Evolutionary conservation across 2,888 invertebrate genomes (phyloP), one percentile per base, ranked within the genome.

Genomic region (Thereva nobilitata): DNA sequence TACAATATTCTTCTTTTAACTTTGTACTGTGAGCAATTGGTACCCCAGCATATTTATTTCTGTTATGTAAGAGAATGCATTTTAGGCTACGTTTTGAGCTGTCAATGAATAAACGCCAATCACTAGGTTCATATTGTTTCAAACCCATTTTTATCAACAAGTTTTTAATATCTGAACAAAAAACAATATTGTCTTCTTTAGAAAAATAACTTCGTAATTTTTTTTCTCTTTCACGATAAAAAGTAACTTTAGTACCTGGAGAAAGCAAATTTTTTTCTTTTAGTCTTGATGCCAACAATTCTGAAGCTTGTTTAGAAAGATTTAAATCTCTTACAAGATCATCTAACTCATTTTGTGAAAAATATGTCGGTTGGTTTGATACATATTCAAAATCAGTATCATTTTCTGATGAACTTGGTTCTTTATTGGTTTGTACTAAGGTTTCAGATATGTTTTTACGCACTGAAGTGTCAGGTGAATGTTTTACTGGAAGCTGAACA

Each of bases 231-330:
- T 12, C 34, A 7, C 54, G 9, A 40, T 40, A 54, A 5, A 8
- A 38, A 38, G 9, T 34, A n/a, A 40, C 12, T 8, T 54, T 40
- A n/a, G 34, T 34, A 38, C 7, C 54, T 6, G 42, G 9, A 9
- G 44, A 42, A 5, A 44, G 5, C 4, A 5, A 44, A 34, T 44
- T 44, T 23, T 44, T 44, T 67, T 67, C 50, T 56, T 67, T 64
- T 35, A 64, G n/a, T 49, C 64, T 55, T 10, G 67, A 64, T 40
- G 64, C 63, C 35, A 67, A 44, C 49, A 67, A 53, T 12, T 67
- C 67, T 54, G 63, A 35, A 35, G 42, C 8, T 55, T 45, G 1
- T 67, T 49, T 64, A 34, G 63, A 53, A 42, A 53, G 67, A 37
- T 63, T 42, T 38, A 67, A 38, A 44, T 63, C 45, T 63, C 56